Evolutionary conservation across 1,140 invertebrate genomes (phyloP).

Genomic region (Drosophila fuyamai): DNA sequence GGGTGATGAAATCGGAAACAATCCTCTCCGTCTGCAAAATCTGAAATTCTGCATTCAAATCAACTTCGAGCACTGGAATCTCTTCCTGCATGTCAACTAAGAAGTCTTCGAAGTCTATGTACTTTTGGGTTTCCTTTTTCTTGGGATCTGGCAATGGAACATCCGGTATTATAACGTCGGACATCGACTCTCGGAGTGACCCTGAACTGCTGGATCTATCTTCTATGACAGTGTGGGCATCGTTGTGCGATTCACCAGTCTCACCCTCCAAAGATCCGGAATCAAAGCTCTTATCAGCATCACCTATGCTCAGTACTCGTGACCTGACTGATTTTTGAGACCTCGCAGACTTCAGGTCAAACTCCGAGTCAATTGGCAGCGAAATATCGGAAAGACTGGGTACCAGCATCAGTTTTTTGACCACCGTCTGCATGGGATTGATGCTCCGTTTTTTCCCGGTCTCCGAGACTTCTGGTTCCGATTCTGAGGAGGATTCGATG

Average conservation of each 20-base stretch:
- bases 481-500: background rate
- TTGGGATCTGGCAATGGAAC: background rate
- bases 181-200: background rate
- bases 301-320: background rate
- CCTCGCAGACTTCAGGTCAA: fast-evolving
- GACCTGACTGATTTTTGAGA: background rate
- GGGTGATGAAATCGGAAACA: background rate
- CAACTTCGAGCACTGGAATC: fast-evolving
- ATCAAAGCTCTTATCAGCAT: background rate
- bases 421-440: background rate
- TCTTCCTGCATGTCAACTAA: background rate
- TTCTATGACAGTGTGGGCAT: background rate
- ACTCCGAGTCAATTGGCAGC: background rate
- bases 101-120: background rate
- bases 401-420: constrained; percentile 19
- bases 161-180: background rate
- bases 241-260: background rate
- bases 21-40: background rate
- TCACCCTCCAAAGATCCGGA: background rate
- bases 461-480: background rate
- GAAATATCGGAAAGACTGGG: constrained; percentile 18
- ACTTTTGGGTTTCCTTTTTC: background rate
- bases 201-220: background rate
- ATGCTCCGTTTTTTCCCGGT: background rate
- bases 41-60: background rate